A percentile compares a stretch with the other conserved stretches of the same genome.
These are phyloP conservation scores for Mormyrops boulengeri DNA, from an alignment of 2,797 vertebrate genomes.

Conservation along the genomic window DNA sequence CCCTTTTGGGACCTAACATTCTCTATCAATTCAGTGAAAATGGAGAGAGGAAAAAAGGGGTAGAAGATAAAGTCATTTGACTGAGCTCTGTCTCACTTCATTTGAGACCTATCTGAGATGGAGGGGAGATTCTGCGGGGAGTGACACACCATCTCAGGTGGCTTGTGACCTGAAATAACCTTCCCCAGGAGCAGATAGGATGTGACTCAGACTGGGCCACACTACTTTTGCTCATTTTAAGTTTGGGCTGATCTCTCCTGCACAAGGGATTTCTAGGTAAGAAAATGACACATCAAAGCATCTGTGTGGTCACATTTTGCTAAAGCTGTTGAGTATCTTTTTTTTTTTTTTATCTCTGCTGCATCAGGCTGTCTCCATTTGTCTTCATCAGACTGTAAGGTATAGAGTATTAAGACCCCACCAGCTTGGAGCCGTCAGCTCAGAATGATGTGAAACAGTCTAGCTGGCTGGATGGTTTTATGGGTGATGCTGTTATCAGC, in stretches of 20 bases:
- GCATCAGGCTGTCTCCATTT: neutral
- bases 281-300: neutral
- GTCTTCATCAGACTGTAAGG: neutral
- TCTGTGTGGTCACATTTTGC: neutral
- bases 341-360: neutral
- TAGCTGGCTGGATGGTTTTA: neutral
- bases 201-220: neutral
- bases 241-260: neutral
- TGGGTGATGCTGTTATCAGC: neutral
- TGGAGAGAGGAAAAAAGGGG: neutral
- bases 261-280: neutral
- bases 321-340: neutral
- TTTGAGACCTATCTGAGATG: neutral
- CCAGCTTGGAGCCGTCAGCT: neutral
- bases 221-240: neutral
- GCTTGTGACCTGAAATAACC: constrained; percentile 13
- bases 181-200: neutral
- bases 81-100: neutral
- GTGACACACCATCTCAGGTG: neutral
- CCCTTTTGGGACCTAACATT: neutral
- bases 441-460: neutral
- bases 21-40: neutral
- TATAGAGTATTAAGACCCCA: neutral
- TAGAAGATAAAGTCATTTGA: constrained; percentile 6
- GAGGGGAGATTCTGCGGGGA: neutral